Conservation (phyloP, 2,113 vertebrate species). For the Leucopsar rothschildi region DNA sequence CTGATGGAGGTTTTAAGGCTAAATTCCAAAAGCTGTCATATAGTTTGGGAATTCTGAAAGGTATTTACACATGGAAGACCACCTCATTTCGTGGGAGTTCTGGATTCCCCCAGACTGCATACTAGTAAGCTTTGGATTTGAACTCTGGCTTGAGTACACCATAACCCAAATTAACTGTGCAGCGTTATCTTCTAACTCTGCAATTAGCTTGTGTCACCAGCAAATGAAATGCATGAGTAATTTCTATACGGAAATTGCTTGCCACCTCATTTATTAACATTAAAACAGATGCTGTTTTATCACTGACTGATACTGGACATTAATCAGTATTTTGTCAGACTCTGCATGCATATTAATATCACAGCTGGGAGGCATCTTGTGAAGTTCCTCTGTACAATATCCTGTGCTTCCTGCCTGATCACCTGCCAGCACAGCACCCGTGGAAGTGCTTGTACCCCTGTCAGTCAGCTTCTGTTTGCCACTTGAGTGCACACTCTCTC, state of each 20-base stretch:
- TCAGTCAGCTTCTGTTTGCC: constrained; percentile 16
- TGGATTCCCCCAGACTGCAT: neutral
- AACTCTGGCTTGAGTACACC: neutral
- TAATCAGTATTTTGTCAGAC: constrained; percentile 68
- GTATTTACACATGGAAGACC: neutral
- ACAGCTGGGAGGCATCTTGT: constrained; percentile 20
- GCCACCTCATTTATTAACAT: constrained; percentile 68
- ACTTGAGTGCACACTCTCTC: constrained; percentile 23
- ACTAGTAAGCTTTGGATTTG: neutral
- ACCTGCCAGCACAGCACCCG: neutral
- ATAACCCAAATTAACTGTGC: constrained; percentile 46
- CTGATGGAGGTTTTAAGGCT: neutral
- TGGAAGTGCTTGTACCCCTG: neutral
- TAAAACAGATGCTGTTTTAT: constrained; percentile 72
- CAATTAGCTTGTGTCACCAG: constrained; percentile 66
- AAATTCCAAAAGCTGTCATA: neutral
- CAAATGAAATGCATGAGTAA: constrained; percentile 70
- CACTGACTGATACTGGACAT: constrained; percentile 69
- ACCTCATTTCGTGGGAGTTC: neutral
- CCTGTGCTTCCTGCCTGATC: neutral
- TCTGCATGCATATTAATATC: constrained; percentile 58
- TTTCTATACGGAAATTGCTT: constrained; percentile 63
- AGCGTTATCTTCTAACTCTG: constrained; percentile 45
- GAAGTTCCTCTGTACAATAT: constrained; percentile 1
- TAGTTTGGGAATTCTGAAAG: neutral